Evolutionary conservation across 2,797 vertebrate genomes (phyloP), one percentile per base, ranked within the genome.

Genomic region (Alosa sapidissima): DNA sequence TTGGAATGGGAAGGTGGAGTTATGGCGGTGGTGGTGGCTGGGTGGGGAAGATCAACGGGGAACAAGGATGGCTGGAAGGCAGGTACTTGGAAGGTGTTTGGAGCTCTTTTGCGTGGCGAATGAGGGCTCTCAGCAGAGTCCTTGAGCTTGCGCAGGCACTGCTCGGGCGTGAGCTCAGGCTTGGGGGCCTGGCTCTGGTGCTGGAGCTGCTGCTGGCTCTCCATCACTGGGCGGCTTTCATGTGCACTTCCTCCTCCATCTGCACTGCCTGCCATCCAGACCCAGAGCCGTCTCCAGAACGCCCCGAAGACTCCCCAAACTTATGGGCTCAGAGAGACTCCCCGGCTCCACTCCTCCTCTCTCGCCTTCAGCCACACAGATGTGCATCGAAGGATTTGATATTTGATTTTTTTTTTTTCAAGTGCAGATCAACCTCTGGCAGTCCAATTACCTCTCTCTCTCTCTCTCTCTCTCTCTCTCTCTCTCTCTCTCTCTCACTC

Each of bases 11-110:
- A 75, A 16, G 68, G 36, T 36, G 16, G 68, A 41, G 33, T 75
- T 78, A 88, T 81, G 78, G 85, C 86, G 78, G 89, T 41, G 60
- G 8, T 68, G 28, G 62, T 13, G 62, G 84, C 86, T 75, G 81
- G 85, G 82, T 52, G 48, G 68, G 85, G 83, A 89, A 88, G 88
- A 92, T 89, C 55, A 81, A 54, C 86, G 83, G 87, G 88, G 90
- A 88, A 91, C 90, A 88, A 88, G 81, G 89, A 92, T 87, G 82
- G 90, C 90, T 91, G 85, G 89, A 87, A 92, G 93, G 90, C 90
- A 90, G 90, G 88, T 88, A 89, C 85, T 83, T 49, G 86, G 88
- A 91, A 65, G 83, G 72, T 16, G 72, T 78, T 78, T 21, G 72
- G 41, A 78, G 72, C 36, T 19, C 72, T 47, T 45, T 45, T 78